Conservation (phyloP, 2,113 vertebrate genomes). For the Galeopterus variegatus region DNA sequence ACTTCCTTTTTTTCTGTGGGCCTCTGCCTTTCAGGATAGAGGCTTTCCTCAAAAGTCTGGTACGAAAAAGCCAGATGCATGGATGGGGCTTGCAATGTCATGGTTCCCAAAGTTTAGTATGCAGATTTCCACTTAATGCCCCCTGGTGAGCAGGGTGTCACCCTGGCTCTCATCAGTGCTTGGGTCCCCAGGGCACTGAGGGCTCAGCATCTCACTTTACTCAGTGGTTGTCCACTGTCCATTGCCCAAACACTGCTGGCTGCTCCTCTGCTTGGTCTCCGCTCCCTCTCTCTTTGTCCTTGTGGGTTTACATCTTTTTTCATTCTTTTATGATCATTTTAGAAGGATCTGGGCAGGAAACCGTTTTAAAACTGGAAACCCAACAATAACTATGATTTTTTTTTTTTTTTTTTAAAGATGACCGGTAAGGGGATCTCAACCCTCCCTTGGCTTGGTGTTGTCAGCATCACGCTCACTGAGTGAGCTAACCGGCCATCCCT, state of each 20-base stretch:
- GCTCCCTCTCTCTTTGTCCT: not conserved
- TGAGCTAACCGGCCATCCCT: no score
- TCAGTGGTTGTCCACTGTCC: not conserved
- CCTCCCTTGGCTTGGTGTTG: no score
- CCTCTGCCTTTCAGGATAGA: not conserved
- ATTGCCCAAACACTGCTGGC: not conserved
- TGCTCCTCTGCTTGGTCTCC: not conserved
- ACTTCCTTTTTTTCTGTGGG: not conserved
- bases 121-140: not conserved
- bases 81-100: not conserved
- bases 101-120: not conserved
- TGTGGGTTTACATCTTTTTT: not conserved
- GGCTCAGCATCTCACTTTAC: not conserved
- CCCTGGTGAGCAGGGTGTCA: not conserved
- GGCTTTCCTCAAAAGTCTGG: not conserved
- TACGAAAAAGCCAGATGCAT: not conserved
- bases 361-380: not conserved
- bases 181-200: not conserved
- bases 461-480: no score
- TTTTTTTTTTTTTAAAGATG: not conserved
- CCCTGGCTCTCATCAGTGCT: not conserved
- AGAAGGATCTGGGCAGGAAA: not conserved
- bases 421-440: no score
- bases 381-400: not conserved
- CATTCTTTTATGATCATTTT: not conserved